These are phyloP conservation scores for Albula goreensis DNA, from an alignment of 2,113 vertebrate genomes.

Conservation along the genomic window DNA sequence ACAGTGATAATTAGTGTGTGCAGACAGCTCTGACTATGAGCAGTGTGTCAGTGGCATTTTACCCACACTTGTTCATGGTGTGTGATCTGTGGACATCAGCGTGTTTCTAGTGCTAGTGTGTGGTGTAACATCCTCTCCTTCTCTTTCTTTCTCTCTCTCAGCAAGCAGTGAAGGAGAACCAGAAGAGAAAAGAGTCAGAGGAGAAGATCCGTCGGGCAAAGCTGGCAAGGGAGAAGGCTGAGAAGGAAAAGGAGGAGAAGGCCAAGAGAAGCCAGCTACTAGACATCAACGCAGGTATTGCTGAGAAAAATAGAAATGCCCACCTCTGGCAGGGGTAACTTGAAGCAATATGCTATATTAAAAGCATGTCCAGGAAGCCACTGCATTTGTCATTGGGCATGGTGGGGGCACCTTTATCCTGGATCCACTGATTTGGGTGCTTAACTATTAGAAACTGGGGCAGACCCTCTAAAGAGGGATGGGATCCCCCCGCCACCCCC, in stretches of 20 bases:
- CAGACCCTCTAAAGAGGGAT: not conserved
- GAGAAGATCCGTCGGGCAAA: slow-evolving; percentile 78
- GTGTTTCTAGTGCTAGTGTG: not conserved
- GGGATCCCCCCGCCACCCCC: not conserved
- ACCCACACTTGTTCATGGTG: not conserved
- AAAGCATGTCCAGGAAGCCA: not conserved
- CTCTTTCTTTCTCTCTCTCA: slow-evolving; percentile 43
- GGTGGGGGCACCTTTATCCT: too few relatives aligned
- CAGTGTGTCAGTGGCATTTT: not conserved
- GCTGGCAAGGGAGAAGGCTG: slow-evolving; percentile 79
- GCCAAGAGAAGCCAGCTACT: slow-evolving; percentile 75
- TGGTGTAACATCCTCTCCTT: not conserved
- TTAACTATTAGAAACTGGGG: not conserved
- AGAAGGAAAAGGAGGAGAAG: slow-evolving; percentile 78
- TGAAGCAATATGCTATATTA: not conserved
- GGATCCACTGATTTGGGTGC: too few relatives aligned
- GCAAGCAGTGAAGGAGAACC: slow-evolving; percentile 81
- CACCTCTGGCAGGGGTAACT: too few relatives aligned
- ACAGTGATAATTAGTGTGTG: not conserved
- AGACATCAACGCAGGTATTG: slow-evolving; percentile 75
- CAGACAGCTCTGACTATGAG: not conserved
- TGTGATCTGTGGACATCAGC: not conserved
- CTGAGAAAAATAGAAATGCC: not conserved
- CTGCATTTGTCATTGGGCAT: not conserved
- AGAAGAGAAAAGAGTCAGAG: slow-evolving; percentile 76